Percentiles rank a stretch among this genome's conserved stretches.
phyloP scores from a whole-genome alignment of 2,113 vertebrate genomes.

The Indri indri region DNA sequence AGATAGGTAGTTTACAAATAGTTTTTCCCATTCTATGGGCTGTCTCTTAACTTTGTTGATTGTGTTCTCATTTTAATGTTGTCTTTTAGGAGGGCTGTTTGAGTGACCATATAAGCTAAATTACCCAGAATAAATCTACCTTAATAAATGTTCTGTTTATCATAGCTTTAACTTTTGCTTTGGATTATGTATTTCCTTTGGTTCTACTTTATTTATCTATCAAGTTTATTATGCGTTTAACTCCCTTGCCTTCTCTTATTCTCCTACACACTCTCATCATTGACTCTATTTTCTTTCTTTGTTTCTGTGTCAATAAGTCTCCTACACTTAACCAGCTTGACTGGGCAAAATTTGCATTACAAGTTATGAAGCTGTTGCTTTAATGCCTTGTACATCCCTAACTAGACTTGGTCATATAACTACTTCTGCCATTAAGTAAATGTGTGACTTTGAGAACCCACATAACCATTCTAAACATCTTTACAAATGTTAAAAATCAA shows the following conservation, averaged over 20 bases:
- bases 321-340: background rate
- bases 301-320: background rate
- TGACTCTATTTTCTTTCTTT: background rate
- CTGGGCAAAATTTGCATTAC: background rate
- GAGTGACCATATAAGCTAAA: constrained; percentile 88
- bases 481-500: background rate
- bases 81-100: constrained; percentile 88
- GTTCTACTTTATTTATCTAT: background rate
- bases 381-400: background rate
- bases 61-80: constrained; percentile 86
- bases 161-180: background rate
- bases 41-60: too few species aligned
- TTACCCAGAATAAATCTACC: constrained; percentile 89
- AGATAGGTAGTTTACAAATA: too few species aligned
- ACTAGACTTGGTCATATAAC: background rate
- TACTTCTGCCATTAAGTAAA: background rate
- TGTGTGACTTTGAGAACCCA: background rate
- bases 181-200: background rate
- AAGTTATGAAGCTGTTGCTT: background rate
- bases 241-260: background rate
- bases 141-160: constrained; percentile 84
- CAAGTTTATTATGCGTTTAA: background rate
- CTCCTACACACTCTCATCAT: background rate
- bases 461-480: background rate
- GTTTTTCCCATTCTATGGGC: too few species aligned